phyloP scores from a whole-genome alignment of 2,888 invertebrate genomes.

The Cryptops parisi region DNA sequence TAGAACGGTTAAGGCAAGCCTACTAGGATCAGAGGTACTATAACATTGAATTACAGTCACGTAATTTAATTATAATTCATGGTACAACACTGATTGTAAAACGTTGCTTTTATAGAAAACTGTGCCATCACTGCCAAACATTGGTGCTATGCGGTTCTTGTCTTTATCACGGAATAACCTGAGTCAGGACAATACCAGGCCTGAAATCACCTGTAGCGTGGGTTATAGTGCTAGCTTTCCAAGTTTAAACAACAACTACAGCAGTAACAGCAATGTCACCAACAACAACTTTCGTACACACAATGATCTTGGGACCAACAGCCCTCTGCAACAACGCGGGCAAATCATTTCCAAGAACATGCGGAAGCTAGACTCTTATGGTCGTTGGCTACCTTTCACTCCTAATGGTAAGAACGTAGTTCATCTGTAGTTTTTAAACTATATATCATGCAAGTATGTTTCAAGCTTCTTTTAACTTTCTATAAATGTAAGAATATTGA shows the following conservation, averaged over 20 bases:
- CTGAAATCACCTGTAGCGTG: background rate
- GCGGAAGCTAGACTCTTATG: slow-evolving; percentile 29
- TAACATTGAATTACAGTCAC: background rate
- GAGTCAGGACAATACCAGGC: slow-evolving; percentile 5
- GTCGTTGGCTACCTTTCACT: slow-evolving; percentile 39
- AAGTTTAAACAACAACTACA: slow-evolving; percentile 11
- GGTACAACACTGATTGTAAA: too few species aligned
- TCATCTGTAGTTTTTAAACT: slow-evolving; percentile 1
- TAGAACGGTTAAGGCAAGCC: slow-evolving; percentile 3
- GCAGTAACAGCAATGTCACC: slow-evolving; percentile 9
- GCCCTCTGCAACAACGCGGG: slow-evolving; percentile 13
- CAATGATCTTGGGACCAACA: slow-evolving; percentile 10
- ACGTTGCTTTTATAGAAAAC: slow-evolving; percentile 8
- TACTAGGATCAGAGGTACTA: background rate
- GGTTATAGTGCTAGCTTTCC: slow-evolving; percentile 11
- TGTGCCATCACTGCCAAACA: slow-evolving; percentile 10
- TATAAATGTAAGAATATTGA: too few species aligned
- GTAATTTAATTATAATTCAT: background rate
- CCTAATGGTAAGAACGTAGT: slow-evolving; percentile 40
- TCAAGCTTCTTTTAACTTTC: too few species aligned
- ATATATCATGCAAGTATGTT: background rate
- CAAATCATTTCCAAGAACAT: slow-evolving; percentile 6
- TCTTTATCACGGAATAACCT: slow-evolving; percentile 11
- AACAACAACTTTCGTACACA: slow-evolving; percentile 13
- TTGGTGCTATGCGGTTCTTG: slow-evolving; percentile 12